These are phyloP conservation scores for Actinia equina DNA, from an alignment of 64 coral and sea anemone species.

Conservation along the genomic window DNA sequence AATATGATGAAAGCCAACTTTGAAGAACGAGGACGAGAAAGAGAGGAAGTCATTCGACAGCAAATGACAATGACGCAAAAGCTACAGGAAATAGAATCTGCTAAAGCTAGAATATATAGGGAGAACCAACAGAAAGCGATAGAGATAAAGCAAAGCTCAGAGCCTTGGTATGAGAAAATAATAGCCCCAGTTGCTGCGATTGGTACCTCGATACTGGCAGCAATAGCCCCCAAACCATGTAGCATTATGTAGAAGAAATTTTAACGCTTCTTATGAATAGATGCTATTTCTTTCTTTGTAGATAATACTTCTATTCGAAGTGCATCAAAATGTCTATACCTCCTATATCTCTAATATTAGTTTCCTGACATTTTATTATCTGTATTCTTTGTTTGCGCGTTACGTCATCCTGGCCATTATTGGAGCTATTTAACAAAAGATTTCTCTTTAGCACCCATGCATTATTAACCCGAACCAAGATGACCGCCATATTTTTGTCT, in stretches of 20 bases:
- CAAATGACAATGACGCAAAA: background rate
- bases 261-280: no score
- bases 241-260: background rate
- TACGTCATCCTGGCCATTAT: no score
- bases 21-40: slow-evolving; percentile 6
- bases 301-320: no score
- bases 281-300: no score
- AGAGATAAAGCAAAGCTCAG: background rate
- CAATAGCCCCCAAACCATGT: background rate
- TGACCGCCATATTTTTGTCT: no score
- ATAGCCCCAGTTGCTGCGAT: background rate
- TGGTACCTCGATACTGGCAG: background rate
- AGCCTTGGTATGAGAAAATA: background rate
- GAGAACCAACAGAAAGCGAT: background rate
- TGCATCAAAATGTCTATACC: no score
- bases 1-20: slow-evolving; percentile 16
- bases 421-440: no score
- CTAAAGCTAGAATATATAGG: background rate
- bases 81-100: background rate
- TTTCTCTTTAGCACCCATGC: no score
- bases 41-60: background rate
- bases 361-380: no score
- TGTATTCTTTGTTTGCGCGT: no score
- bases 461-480: no score
- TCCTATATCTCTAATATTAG: no score